Evolutionary conservation across 1,140 invertebrate genomes (phyloP).

Genomic region (Sipha flava): DNA sequence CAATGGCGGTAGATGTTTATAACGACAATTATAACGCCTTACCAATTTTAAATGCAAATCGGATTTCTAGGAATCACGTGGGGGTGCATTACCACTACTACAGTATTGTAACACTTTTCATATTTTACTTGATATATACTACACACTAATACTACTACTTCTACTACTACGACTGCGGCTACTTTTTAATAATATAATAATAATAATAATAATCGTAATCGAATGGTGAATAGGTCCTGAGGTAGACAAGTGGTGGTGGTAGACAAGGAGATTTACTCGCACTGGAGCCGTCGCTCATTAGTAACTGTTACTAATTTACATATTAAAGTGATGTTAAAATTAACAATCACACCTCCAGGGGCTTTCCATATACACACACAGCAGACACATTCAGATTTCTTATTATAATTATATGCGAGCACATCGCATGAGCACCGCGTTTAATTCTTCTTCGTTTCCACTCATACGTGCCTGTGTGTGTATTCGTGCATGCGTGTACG

Average conservation of each 20-base stretch:
- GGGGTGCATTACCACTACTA: not conserved
- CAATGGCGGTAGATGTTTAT: not conserved
- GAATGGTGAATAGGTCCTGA: not conserved
- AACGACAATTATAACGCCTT: not conserved
- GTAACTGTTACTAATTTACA: slow-evolving; percentile 29
- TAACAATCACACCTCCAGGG: slow-evolving; percentile 26
- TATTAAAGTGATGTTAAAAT: slow-evolving; percentile 32
- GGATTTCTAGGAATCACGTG: not conserved
- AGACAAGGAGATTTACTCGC: not conserved
- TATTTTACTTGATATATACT: too few species aligned
- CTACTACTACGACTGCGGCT: not conserved
- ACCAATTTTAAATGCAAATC: slow-evolving; percentile 28
- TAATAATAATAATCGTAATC: not conserved
- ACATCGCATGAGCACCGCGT: not conserved
- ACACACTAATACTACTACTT: not conserved
- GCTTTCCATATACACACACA: not conserved
- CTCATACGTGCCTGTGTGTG: too few species aligned
- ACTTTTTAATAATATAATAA: slow-evolving; percentile 21
- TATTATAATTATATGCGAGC: slow-evolving; percentile 26
- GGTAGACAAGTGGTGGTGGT: not conserved
- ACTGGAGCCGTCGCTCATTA: slow-evolving; percentile 2
- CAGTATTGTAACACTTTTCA: not conserved
- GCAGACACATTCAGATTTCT: slow-evolving; percentile 2
- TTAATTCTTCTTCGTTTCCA: not conserved
- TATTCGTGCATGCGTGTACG: too few species aligned